Evolutionary conservation across 35 echinoderm and acorn worm genomes (phyloP).

Genomic region (Anneissia japonica): DNA sequence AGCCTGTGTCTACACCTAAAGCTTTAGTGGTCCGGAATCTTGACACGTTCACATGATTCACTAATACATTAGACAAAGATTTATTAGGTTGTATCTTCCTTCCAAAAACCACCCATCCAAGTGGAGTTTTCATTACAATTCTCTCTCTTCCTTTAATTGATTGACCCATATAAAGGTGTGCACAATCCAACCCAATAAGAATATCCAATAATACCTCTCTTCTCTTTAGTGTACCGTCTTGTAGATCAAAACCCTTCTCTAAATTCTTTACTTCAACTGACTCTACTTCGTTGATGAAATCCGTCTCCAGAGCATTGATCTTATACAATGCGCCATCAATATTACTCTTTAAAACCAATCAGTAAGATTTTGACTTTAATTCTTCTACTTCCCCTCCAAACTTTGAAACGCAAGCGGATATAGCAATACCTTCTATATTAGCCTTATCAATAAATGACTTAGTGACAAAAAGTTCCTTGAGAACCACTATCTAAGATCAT

Average conservation of each 20-base stretch:
- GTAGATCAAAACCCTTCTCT: neutral
- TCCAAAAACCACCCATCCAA: conserved; percentile 11
- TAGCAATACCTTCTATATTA: neutral
- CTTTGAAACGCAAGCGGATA: conserved; percentile 7
- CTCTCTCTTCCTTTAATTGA: neutral
- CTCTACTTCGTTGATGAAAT: conserved; percentile 1
- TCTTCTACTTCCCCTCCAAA: conserved; percentile 6
- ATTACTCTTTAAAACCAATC: neutral
- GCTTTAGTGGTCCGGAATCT: neutral
- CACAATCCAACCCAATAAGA: neutral
- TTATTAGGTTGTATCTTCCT: neutral
- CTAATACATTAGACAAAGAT: neutral
- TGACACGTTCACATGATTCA: neutral
- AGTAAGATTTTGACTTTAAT: neutral
- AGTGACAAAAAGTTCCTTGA: conserved; percentile 6
- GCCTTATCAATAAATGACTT: neutral
- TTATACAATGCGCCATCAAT: neutral
- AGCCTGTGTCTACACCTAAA: neutral
- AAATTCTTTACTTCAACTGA: neutral
- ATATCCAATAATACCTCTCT: conserved; percentile 9
- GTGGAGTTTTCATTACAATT: neutral
- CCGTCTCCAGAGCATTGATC: neutral
- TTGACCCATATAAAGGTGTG: neutral
- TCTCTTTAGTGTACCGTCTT: neutral
- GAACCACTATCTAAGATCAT: conserved; percentile 25